Percentiles rank a stretch among this genome's conserved stretches.
Conservation (phyloP, 1,140 invertebrate genomes). For the Tetragnatha versicolor region DNA sequence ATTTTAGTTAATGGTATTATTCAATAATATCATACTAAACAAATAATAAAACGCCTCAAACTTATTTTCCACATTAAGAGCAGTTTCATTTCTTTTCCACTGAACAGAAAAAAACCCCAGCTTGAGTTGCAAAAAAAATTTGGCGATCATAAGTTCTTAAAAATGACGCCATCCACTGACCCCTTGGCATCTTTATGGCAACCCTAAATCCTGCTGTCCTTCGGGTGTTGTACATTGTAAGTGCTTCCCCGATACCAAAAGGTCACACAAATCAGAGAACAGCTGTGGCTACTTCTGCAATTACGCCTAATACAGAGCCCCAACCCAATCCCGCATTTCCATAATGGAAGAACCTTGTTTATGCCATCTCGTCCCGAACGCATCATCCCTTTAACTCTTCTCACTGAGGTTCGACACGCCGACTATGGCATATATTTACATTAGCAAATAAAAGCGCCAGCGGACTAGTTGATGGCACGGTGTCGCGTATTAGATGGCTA, state of each 20-base stretch:
- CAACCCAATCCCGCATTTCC: conserved; percentile 39
- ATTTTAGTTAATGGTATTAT: too few relatives aligned
- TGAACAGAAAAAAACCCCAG: too few relatives aligned
- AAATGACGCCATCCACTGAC: not conserved
- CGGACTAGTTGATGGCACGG: not conserved
- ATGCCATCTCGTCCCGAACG: conserved; percentile 30
- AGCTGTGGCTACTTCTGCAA: conserved; percentile 52
- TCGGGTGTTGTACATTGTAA: conserved; percentile 47
- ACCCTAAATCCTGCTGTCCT: conserved; percentile 28
- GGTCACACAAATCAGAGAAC: conserved; percentile 54
- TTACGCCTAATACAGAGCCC: conserved; percentile 47
- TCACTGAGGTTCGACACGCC: not conserved
- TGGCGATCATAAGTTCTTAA: not conserved
- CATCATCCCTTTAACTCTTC: conserved; percentile 15
- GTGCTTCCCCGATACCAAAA: conserved; percentile 45
- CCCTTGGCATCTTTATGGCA: conserved; percentile 39
- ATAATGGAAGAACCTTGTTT: conserved; percentile 55
- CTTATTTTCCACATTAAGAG: too few relatives aligned
- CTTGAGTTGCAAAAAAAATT: too few relatives aligned
- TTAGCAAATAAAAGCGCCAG: conserved; percentile 19
- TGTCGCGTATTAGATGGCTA: not conserved
- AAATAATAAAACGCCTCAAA: too few relatives aligned
- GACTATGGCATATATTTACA: conserved; percentile 12
- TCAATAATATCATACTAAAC: too few relatives aligned
- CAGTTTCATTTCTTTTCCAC: too few relatives aligned